A percentile compares a stretch with the other conserved stretches of the same genome.
Conservation (phyloP, 2,888 invertebrate species). For the Stenolophus ochropezus region DNA sequence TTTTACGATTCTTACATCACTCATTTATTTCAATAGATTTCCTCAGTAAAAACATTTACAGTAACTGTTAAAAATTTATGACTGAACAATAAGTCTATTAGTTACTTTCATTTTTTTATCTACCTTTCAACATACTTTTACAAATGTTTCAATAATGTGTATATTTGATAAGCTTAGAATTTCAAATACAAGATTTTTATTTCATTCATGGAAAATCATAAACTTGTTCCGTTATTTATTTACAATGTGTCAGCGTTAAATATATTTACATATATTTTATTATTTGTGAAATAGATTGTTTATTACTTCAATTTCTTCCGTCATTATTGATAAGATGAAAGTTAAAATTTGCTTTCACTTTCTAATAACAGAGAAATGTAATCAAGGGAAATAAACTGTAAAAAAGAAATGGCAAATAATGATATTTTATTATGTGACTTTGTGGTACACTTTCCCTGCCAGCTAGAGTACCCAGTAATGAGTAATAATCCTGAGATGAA, state of each 20-base stretch:
- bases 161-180: constrained; percentile 12
- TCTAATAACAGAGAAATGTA: constrained; percentile 41
- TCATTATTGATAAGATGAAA: constrained; percentile 33
- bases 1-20: not conserved
- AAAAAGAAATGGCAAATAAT: too few relatives aligned
- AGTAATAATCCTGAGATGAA: too few relatives aligned
- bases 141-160: not conserved
- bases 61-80: not conserved
- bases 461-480: too few relatives aligned
- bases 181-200: constrained; percentile 13
- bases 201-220: too few relatives aligned
- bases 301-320: constrained; percentile 1
- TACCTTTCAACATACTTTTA: constrained; percentile 1
- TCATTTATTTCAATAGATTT: not conserved
- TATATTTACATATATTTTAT: not conserved
- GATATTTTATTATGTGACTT: too few relatives aligned
- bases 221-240: not conserved
- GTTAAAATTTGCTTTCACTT: constrained; percentile 30
- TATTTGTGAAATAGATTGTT: not conserved
- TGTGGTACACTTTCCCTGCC: too few relatives aligned
- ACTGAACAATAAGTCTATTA: not conserved
- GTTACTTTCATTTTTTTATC: not conserved
- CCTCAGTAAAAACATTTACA: not conserved
- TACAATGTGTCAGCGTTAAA: not conserved
- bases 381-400: constrained; percentile 7